A percentile compares a stretch with the other conserved stretches of the same genome.
phyloP scores from a whole-genome alignment of 2,113 vertebrate genomes.

The Odocoileus hemionus region DNA sequence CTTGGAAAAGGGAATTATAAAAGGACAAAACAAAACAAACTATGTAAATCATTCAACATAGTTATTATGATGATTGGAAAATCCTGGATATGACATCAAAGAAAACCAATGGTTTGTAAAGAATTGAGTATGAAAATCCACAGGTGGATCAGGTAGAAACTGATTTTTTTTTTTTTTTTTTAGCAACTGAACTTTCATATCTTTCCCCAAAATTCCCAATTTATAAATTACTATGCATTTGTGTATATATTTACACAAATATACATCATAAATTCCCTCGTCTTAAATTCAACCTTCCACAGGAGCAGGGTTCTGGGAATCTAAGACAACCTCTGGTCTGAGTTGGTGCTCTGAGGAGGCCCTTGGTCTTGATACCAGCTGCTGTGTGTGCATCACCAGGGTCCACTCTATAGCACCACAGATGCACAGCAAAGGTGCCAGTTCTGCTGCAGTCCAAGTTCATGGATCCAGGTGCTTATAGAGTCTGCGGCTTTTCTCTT shows the following conservation, averaged over 20 bases:
- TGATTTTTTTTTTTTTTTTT: neutral
- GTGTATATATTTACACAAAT: neutral
- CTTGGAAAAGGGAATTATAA: neutral
- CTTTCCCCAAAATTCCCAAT: neutral
- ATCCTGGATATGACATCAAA: neutral
- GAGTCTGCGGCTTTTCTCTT: slow-evolving; percentile 93
- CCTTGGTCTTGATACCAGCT: accelerated
- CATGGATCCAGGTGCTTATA: slow-evolving; percentile 93
- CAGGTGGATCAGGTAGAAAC: neutral
- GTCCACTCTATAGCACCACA: neutral
- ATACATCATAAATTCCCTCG: neutral
- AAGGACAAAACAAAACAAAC: neutral
- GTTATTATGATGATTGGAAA: neutral
- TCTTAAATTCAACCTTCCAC: neutral
- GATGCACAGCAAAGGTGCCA: neutral
- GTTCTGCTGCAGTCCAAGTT: neutral
- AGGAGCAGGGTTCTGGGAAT: neutral
- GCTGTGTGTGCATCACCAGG: accelerated
- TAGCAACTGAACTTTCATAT: slow-evolving; percentile 26
- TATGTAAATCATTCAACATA: neutral
- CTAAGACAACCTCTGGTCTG: neutral
- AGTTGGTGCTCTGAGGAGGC: neutral
- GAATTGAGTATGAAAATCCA: neutral
- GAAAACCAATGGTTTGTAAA: neutral
- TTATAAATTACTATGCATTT: neutral